Conservation (phyloP, 2,113 vertebrate genomes). For the Ciconia stormi region DNA sequence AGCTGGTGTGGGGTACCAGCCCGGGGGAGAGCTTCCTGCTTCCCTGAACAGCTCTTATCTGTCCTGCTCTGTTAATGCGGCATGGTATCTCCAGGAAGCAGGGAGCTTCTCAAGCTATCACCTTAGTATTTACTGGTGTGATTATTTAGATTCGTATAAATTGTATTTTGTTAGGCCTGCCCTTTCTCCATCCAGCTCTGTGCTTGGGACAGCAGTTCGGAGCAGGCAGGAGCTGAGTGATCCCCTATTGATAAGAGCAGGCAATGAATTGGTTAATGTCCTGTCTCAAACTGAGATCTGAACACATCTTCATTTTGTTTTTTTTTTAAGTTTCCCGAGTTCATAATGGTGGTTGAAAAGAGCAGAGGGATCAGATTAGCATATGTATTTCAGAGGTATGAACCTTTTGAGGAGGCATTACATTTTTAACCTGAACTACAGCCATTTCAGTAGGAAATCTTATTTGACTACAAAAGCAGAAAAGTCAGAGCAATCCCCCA, state of each 20-base stretch:
- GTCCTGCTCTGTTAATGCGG: background rate
- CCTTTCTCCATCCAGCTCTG: background rate
- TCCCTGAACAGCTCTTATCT: background rate
- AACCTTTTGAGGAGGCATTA: background rate
- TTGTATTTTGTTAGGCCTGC: background rate
- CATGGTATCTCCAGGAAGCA: background rate
- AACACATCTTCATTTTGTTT: background rate
- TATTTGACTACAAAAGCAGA: background rate
- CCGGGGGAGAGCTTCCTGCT: background rate
- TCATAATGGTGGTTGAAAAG: background rate
- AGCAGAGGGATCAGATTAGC: background rate
- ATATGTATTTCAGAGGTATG: background rate
- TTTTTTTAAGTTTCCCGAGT: background rate
- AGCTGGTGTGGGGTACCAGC: background rate
- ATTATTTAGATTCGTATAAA: background rate
- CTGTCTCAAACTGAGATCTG: background rate
- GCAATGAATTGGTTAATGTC: fast-evolving
- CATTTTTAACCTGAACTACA: background rate
- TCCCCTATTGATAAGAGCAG: background rate
- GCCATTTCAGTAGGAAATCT: background rate
- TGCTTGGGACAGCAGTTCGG: background rate
- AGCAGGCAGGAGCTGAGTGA: background rate
- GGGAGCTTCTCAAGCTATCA: background rate
- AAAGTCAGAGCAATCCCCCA: background rate
- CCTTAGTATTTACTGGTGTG: background rate